Conservation (phyloP, 2,797 vertebrate genomes). For the Crax fasciolata region DNA sequence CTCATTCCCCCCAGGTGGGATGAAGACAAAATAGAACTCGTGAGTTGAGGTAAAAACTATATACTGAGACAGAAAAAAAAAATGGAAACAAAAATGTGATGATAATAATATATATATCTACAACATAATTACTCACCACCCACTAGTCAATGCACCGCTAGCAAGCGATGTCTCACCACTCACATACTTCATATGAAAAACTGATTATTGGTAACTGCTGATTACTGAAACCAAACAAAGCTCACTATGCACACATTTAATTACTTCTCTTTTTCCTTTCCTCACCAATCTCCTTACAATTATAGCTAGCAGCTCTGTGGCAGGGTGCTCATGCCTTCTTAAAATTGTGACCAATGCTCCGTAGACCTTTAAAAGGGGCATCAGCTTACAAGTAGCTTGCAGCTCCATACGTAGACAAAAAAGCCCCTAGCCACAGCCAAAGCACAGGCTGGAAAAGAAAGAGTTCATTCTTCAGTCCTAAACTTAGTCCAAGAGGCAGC, state of each 20-base stretch:
- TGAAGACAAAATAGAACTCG: no score
- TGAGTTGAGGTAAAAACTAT: no score
- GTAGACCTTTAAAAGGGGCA: not conserved
- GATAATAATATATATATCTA: not conserved
- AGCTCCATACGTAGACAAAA: not conserved
- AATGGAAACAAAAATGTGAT: no score
- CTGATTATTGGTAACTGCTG: not conserved
- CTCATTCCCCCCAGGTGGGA: no score
- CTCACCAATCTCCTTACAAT: not conserved
- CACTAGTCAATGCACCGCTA: no score
- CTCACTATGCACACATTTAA: not conserved
- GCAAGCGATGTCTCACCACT: no score
- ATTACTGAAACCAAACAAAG: constrained; percentile 21
- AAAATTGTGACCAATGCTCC: no score
- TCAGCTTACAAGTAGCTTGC: not conserved
- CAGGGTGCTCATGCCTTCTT: not conserved
- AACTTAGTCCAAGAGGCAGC: not conserved
- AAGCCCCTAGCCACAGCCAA: not conserved
- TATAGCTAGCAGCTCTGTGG: not conserved
- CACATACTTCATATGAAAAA: constrained; percentile 1
- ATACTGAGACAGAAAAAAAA: no score
- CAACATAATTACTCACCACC: no score
- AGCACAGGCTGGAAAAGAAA: not conserved
- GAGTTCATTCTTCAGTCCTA: not conserved
- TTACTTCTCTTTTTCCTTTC: not conserved